Base-by-base conservation (phyloP, 2,888 invertebrate species). In the Gryllus longicercus region DNA sequence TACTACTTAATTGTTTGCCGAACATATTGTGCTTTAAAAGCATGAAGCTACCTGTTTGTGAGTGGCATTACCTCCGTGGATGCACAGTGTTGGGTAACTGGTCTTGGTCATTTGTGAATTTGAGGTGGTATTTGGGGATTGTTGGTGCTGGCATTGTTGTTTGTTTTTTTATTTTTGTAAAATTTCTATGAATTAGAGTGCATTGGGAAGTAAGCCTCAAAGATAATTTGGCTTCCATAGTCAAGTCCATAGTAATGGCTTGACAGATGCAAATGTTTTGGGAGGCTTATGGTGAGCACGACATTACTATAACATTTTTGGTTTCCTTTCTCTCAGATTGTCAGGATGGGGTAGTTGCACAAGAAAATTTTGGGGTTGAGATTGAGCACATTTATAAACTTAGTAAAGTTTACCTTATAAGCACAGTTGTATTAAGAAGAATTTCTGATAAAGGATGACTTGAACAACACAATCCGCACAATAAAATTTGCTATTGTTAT, bases 1-100 rank as follows among this genome's bases (percentile, higher is more conserved):
- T 80, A 74, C 77, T 81, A 74, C 77, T 81, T 81, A 76, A 78
- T 80, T 81, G 75, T 79, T 81, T 81, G 63, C 63, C 14, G 63
- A 63, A 63, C 14, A 63, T 63, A 18, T 14, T 63, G 63, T 63
- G 63, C 63, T 63, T 63, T 63, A 63, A 63, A 63, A 63, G 63
- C 63, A 63, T 63, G 63, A 63, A 63, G 63, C 63, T 63, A 63
- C 63, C 63, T 63, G n/a, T 63, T 63, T 63, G 63, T 18, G 63
- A 63, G 63, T 63, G 63, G 63, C 63, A 63, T 63, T 63, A 63
- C 63, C 63, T 63, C 63, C 63, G 4, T 63, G 63, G 63, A 63
- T 63, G 63, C 63, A 63, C 63, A 63, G 63, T 63, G 63, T 63
- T 63, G 63, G 63, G 63, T 63, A 63, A 63, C 63, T 63, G 63